Percentiles rank a stretch among this genome's conserved stretches.
These are phyloP conservation scores for Oceanodroma tethys DNA, from an alignment of 2,113 vertebrate genomes.

Conservation along the genomic window DNA sequence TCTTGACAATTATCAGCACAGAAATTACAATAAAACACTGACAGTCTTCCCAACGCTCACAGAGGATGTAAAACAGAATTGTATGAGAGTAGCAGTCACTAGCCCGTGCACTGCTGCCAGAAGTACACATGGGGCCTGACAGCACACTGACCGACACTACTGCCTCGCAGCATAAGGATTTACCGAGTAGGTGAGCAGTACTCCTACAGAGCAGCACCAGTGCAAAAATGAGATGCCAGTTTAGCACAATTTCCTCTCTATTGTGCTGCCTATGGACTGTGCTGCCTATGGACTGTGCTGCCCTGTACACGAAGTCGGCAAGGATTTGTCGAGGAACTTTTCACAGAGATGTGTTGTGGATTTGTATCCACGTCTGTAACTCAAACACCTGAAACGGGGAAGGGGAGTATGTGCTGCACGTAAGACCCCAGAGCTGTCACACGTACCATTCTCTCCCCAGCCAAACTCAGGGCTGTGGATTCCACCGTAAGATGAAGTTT, in stretches of 20 bases:
- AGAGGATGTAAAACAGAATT: neutral
- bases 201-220: neutral
- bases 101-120: neutral
- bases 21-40: neutral
- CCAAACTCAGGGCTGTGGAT: neutral
- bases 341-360: neutral
- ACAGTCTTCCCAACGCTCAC: accelerated
- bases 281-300: neutral
- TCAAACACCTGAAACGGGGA: neutral
- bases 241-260: neutral
- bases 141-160: accelerated
- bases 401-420: neutral
- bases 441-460: accelerated
- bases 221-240: neutral
- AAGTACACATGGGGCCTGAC: accelerated
- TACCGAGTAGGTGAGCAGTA: accelerated
- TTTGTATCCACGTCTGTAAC: neutral
- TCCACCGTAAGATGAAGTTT: neutral
- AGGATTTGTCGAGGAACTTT: neutral
- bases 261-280: neutral
- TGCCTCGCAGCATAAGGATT: neutral
- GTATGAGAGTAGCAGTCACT: neutral
- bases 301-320: neutral
- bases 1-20: neutral
- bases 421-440: neutral